These are phyloP conservation scores for Acipenser ruthenus DNA, from an alignment of 2,797 vertebrate species.

Conservation along the genomic window DNA sequence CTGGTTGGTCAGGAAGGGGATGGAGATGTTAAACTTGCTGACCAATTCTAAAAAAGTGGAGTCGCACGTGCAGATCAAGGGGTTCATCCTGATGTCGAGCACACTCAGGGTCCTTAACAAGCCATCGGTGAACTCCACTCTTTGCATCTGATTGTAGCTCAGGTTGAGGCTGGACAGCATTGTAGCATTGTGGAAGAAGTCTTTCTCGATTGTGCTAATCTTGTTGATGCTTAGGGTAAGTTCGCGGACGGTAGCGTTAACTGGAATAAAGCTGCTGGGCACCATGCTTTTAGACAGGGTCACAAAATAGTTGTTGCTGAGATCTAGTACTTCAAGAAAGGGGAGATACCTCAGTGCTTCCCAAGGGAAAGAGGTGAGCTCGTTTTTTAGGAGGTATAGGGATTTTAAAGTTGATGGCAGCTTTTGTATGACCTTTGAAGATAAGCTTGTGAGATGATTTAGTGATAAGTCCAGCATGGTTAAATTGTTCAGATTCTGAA, in stretches of 20 bases:
- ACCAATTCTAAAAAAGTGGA: neutral
- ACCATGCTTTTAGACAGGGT: conserved; percentile 14
- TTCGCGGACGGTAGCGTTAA: neutral
- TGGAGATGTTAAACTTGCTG: neutral
- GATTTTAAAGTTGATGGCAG: conserved; percentile 22
- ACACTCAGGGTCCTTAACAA: conserved; percentile 10
- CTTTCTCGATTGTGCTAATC: neutral
- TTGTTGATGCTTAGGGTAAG: conserved; percentile 31
- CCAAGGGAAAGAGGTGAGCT: conserved; percentile 37
- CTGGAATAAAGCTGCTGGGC: conserved; percentile 16
- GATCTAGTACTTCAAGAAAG: conserved; percentile 22
- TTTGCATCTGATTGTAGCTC: conserved; percentile 15
- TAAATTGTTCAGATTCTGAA: conserved; percentile 22
- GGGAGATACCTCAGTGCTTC: conserved; percentile 26
- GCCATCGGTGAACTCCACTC: conserved; percentile 13
- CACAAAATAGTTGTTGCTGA: conserved; percentile 30
- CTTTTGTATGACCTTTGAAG: conserved; percentile 6
- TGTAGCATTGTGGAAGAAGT: conserved; percentile 4
- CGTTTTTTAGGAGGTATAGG: conserved; percentile 25
- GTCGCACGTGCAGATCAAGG: conserved; percentile 20
- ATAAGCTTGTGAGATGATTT: conserved; percentile 26
- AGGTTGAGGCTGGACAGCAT: conserved; percentile 9
- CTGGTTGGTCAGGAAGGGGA: conserved; percentile 1
- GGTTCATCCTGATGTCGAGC: conserved; percentile 34
- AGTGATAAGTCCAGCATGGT: conserved; percentile 27